Percentiles rank a stretch among this genome's conserved stretches.
phyloP scores from a whole-genome alignment of 1,140 invertebrate genomes.

The Meloidogyne hapla region DNA sequence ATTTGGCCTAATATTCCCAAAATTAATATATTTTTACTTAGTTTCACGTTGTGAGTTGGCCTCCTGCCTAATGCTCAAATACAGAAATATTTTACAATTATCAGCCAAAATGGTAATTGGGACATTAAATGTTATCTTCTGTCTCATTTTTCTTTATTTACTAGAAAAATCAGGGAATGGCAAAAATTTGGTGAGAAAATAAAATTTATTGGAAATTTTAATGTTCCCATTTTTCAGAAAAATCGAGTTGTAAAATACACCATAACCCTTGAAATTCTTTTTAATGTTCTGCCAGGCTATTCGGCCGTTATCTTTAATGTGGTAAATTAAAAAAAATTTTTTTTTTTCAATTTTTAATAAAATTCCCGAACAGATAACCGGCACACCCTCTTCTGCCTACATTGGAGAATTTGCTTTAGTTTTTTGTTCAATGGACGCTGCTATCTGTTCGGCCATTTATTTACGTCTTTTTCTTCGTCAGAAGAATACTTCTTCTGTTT shows the following conservation, averaged over 20 bases:
- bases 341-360: too few relatives aligned
- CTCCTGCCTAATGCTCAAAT: slow-evolving; percentile 7
- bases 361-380: background rate
- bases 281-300: slow-evolving; percentile 13
- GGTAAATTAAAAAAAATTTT: background rate
- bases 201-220: background rate
- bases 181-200: slow-evolving; percentile 1
- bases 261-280: slow-evolving; percentile 11
- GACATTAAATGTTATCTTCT: background rate
- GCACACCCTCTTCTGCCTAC: background rate
- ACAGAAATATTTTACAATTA: background rate
- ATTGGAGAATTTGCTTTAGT: background rate
- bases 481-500: background rate
- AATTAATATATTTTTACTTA: background rate
- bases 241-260: slow-evolving; percentile 20
- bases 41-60: background rate
- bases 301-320: slow-evolving; percentile 4
- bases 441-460: background rate
- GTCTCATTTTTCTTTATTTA: slow-evolving; percentile 2
- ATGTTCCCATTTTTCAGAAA: slow-evolving; percentile 8
- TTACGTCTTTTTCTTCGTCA: background rate
- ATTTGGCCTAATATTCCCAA: background rate
- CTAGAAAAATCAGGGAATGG: background rate
- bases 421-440: background rate
- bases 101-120: slow-evolving; percentile 9